A percentile compares a stretch with the other conserved stretches of the same genome.
Evolutionary conservation across 1,140 invertebrate species (phyloP).

Genomic region (Drosophila insularis): DNA sequence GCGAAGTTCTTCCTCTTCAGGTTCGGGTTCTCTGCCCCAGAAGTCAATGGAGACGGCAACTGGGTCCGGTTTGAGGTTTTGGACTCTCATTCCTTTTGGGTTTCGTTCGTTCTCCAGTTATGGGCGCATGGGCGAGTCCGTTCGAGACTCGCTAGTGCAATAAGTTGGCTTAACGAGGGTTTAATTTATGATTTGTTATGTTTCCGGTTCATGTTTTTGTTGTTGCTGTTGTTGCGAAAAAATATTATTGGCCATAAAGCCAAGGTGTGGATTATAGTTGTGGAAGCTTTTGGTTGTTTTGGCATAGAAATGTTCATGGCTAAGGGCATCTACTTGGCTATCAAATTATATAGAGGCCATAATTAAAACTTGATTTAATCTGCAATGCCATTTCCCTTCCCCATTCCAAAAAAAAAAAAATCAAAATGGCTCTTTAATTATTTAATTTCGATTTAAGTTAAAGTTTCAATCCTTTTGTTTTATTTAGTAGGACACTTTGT

Average conservation of each 20-base stretch:
- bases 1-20: no score
- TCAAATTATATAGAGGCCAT: background rate
- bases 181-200: slow-evolving; percentile 82
- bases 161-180: slow-evolving; percentile 82
- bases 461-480: background rate
- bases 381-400: no score
- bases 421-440: background rate
- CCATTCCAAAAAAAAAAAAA: no score
- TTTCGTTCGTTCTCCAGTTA: slow-evolving; percentile 42
- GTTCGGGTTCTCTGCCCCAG: background rate
- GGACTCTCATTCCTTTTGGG: background rate
- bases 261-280: slow-evolving; percentile 78
- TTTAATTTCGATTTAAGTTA: background rate
- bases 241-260: slow-evolving; percentile 79
- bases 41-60: background rate
- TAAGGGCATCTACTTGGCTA: no score
- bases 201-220: slow-evolving; percentile 78
- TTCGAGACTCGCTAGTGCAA: slow-evolving; percentile 60
- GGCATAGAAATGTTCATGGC: slow-evolving; percentile 12
- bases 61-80: slow-evolving; percentile 14
- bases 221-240: slow-evolving; percentile 35
- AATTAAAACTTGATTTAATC: background rate
- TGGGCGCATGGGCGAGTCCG: slow-evolving; percentile 72
- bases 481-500: slow-evolving; percentile 26
- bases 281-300: slow-evolving; percentile 22